phyloP scores from a whole-genome alignment of 53 echinoderm and acorn worm genomes.

The Holothuria scabra region DNA sequence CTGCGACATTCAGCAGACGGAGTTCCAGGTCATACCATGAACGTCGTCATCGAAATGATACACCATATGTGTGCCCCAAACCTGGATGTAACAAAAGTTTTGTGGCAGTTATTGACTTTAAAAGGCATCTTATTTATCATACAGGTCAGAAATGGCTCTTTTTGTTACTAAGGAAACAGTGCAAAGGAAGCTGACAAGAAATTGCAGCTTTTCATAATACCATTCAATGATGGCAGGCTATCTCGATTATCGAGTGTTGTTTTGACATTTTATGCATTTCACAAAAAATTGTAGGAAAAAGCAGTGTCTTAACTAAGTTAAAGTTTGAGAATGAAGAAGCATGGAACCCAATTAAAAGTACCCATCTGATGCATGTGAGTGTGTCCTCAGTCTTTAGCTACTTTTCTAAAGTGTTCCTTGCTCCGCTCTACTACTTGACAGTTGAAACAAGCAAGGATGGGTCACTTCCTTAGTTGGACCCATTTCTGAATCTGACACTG shows the following conservation, averaged over 20 bases:
- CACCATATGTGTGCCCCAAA: constrained; percentile 94
- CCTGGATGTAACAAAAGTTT: constrained; percentile 97
- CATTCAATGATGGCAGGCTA: background rate
- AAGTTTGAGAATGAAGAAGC: too few relatives aligned
- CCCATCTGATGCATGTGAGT: too few relatives aligned
- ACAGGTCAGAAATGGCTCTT: constrained; percentile 70
- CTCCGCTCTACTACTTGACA: too few relatives aligned
- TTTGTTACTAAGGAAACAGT: background rate
- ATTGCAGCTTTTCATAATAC: background rate
- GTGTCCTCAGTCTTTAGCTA: too few relatives aligned
- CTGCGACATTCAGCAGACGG: constrained; percentile 85
- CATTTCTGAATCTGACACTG: too few relatives aligned
- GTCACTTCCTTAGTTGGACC: too few relatives aligned
- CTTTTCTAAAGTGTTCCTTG: too few relatives aligned
- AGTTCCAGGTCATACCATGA: constrained; percentile 98
- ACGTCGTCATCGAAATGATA: constrained; percentile 86
- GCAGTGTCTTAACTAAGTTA: too few relatives aligned
- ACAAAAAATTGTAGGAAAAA: too few relatives aligned
- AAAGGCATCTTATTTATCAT: constrained; percentile 95
- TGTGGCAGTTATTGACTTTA: constrained; percentile 97
- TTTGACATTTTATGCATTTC: background rate
- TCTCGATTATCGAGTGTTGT: background rate
- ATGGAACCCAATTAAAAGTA: too few relatives aligned
- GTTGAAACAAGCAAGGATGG: too few relatives aligned
- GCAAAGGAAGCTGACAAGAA: background rate